Conservation (phyloP, 1,140 invertebrate species). For the Seison nebaliae region DNA sequence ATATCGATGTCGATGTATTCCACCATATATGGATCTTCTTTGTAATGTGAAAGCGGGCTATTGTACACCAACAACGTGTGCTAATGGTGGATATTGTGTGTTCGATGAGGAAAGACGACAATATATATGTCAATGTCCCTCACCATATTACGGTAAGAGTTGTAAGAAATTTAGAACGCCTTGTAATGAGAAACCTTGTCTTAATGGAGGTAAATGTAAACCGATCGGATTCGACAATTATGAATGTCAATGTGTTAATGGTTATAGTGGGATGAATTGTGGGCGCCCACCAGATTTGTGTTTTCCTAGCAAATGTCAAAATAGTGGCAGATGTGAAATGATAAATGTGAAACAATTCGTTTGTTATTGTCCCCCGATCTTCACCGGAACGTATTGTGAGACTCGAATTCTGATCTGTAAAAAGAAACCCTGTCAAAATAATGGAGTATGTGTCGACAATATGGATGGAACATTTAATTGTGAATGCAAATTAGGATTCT, state of each 20-base stretch:
- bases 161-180: conserved; percentile 1
- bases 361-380: conserved; percentile 10
- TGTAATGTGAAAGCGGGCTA: conserved; percentile 5
- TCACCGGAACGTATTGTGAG: conserved; percentile 16
- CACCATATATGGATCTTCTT: conserved; percentile 14
- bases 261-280: conserved; percentile 15
- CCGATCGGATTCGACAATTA: conserved; percentile 37
- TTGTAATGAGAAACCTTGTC: conserved; percentile 14
- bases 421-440: conserved; percentile 15
- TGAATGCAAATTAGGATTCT: not conserved
- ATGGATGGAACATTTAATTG: not conserved
- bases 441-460: conserved; percentile 14
- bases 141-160: conserved; percentile 1
- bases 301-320: conserved; percentile 16
- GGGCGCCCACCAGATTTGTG: conserved; percentile 17
- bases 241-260: conserved; percentile 29
- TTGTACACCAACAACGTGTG: not conserved
- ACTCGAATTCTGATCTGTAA: conserved; percentile 4
- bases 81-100: not conserved
- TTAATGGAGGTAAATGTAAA: conserved; percentile 39
- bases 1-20: conserved; percentile 14
- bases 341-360: conserved; percentile 14
- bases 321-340: conserved; percentile 19
- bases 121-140: not conserved
- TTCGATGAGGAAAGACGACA: not conserved